A percentile compares a stretch with the other conserved stretches of the same genome.
Evolutionary conservation across 2,113 vertebrate species (phyloP).

Genomic region (Phoenicopterus ruber): DNA sequence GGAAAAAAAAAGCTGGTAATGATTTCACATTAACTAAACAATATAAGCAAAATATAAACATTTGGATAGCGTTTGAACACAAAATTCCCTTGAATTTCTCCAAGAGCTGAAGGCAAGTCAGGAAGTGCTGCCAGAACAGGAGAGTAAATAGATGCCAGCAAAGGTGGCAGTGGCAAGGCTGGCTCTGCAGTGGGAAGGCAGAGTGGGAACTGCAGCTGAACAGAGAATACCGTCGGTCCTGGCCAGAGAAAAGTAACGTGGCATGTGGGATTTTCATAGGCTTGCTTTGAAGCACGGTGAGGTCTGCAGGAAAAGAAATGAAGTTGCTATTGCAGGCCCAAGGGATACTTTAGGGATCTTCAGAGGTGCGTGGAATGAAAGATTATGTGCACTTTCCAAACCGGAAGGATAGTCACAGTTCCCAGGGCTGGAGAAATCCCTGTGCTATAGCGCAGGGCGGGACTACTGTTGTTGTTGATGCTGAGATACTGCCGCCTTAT

Average conservation of each 20-base stretch:
- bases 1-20: neutral
- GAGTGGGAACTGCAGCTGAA: neutral
- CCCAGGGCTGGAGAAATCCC: neutral
- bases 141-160: neutral
- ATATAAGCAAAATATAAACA: slow-evolving; percentile 3
- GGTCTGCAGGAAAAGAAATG: neutral
- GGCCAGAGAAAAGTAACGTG: neutral
- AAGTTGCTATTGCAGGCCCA: neutral
- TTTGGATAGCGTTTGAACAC: neutral
- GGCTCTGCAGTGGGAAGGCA: neutral
- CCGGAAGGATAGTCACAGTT: neutral
- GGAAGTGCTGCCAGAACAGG: neutral
- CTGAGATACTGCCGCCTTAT: neutral
- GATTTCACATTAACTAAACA: neutral
- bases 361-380: neutral
- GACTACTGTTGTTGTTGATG: neutral
- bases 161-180: neutral
- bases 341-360: neutral
- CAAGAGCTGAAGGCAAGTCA: neutral
- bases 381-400: neutral
- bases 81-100: neutral
- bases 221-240: neutral
- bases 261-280: neutral
- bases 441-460: neutral
- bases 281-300: neutral